Base-by-base conservation (phyloP, 2,797 vertebrate species). In the Myotis planiceps region DNA sequence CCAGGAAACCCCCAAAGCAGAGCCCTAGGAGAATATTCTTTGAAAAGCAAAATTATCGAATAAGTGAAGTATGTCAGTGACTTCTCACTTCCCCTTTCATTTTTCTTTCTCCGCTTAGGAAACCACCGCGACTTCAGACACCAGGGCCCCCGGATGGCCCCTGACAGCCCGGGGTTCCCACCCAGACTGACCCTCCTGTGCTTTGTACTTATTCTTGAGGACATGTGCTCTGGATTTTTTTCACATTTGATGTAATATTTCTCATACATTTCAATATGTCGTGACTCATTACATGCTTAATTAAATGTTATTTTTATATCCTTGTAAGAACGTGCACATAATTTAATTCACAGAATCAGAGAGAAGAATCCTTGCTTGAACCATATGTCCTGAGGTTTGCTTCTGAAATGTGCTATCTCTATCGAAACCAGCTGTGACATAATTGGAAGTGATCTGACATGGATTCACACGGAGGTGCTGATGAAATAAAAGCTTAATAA, bases 51-150 rank as follows among this genome's bases (percentile, higher is more conserved):
- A 96, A 71, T 51, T 91, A 21, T 91, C 49, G 69, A 93, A 85
- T 79, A 94, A 88, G 34, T 92, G 66, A 93, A 95, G 85, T 83
- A 58, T 92, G 45, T 84, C 12, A 2, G 49, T 90, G 78, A 83
- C 68, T 65, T 95, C 68, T 96, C 94, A 95, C 74, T 97, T 97
- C 92, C 58, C 45, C 47, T 90, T 96, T 85, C 49, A 23, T 51
- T 82, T 23, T 71, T 72, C 78, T 92, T 88, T 87, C 69, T 42
- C 45, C 3, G 7, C 34, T 65, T 45, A 93, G 79, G 51, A 92
- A 96, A 92, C 55, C 76, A 45, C 69, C 42, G 2, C 15, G 27
- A 55, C 66, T 23, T 81, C 63, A 75, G 55, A 60, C 13, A 4
- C 23, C 34, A 53, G 78, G 69, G 34, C 9, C 19, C 34, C 45